Evolutionary conservation across 1,140 invertebrate genomes (phyloP).

Genomic region (Tetraneura akinire): DNA sequence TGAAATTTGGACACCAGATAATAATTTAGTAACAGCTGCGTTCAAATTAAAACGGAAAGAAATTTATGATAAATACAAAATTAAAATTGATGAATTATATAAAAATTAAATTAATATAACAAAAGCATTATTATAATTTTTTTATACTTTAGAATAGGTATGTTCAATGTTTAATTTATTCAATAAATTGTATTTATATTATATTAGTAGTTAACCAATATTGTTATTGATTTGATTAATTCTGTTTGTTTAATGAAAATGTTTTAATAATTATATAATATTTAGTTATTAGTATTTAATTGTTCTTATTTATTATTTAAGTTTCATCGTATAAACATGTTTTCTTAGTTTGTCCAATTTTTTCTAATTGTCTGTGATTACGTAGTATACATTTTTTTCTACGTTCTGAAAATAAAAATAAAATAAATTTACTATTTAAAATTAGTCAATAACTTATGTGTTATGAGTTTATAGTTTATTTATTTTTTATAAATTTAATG

Average conservation of each 20-base stretch:
- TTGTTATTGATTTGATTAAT: slow-evolving; percentile 41
- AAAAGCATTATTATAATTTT: not conserved
- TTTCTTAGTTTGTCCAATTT: slow-evolving; percentile 22
- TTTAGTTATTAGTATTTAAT: not conserved
- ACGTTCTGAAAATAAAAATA: slow-evolving; percentile 1
- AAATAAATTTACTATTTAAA: not conserved
- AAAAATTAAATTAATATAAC: slow-evolving; percentile 58
- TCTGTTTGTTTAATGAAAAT: not conserved
- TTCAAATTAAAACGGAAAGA: slow-evolving; percentile 96
- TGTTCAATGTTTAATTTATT: slow-evolving; percentile 21
- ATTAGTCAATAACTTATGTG: not conserved
- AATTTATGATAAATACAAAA: slow-evolving; percentile 88
- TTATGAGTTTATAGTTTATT: no score
- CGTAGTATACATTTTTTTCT: slow-evolving; percentile 47
- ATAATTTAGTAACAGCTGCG: slow-evolving; percentile 94
- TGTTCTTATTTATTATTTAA: slow-evolving; percentile 1
- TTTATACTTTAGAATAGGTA: slow-evolving; percentile 1
- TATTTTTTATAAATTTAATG: no score
- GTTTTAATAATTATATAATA: slow-evolving; percentile 13
- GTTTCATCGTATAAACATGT: slow-evolving; percentile 17
- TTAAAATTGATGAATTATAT: slow-evolving; percentile 91
- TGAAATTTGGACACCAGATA: slow-evolving; percentile 94
- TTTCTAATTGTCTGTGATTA: slow-evolving; percentile 36
- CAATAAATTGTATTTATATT: slow-evolving; percentile 34
- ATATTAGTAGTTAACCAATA: slow-evolving; percentile 21